phyloP scores from a whole-genome alignment of 2,797 vertebrate species.

The Pseudochirops cupreus region DNA sequence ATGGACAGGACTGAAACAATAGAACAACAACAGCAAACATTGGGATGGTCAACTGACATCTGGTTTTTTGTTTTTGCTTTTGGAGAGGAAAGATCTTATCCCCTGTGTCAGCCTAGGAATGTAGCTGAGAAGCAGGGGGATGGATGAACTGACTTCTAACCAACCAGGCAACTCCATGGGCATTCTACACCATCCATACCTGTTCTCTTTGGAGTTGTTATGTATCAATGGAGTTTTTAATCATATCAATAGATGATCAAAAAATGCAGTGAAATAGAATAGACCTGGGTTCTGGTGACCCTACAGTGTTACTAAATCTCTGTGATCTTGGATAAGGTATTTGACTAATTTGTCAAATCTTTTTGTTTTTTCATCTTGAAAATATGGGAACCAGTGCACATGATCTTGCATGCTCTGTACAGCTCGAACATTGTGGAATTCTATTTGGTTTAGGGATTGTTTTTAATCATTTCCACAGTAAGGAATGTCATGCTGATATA shows the following conservation, averaged over 20 bases:
- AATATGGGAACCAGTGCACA: neutral
- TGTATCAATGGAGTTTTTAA: neutral
- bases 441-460: neutral
- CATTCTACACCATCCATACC: neutral
- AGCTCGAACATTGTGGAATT: neutral
- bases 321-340: neutral
- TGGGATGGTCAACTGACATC: neutral
- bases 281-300: neutral
- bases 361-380: neutral
- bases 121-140: neutral
- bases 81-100: neutral
- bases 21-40: too few relatives aligned
- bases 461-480: neutral
- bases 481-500: neutral
- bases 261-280: neutral
- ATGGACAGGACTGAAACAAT: neutral
- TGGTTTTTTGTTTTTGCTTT: neutral
- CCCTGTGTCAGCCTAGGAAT: neutral
- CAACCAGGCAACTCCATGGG: neutral
- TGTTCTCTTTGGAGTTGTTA: neutral
- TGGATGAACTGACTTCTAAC: neutral
- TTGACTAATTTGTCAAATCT: neutral
- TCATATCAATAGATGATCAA: neutral
- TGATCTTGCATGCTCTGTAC: neutral
- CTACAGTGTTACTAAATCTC: neutral